These are phyloP conservation scores for Aplidium turbinatum DNA, from an alignment of 23 tunicate genomes.

Conservation along the genomic window DNA sequence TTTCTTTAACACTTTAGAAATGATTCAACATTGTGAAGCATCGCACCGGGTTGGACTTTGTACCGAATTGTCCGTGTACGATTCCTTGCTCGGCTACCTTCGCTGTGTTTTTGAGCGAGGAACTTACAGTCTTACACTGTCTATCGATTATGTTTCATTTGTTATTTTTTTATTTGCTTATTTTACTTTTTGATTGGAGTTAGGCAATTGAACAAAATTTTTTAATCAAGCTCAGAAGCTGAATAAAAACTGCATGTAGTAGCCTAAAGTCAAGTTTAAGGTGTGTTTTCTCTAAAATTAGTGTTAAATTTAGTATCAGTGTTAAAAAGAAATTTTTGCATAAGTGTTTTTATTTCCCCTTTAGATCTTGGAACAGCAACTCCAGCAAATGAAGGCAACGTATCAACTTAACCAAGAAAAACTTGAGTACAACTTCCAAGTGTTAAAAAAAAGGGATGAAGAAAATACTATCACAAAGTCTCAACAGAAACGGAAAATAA, in stretches of 20 bases:
- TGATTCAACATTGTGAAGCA: too few relatives aligned
- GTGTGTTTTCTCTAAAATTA: too few relatives aligned
- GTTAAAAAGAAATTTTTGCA: neutral
- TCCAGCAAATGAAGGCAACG: slow-evolving; percentile 97
- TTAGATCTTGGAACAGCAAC: slow-evolving; percentile 93
- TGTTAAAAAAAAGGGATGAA: slow-evolving; percentile 93
- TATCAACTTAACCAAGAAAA: slow-evolving; percentile 98
- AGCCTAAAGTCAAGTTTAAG: too few relatives aligned
- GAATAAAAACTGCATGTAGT: neutral
- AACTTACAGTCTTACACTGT: too few relatives aligned
- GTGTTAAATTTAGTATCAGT: neutral
- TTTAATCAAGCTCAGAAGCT: neutral
- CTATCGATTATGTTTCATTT: too few relatives aligned
- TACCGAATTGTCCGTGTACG: too few relatives aligned
- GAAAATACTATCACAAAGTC: slow-evolving; percentile 96
- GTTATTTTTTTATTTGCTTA: too few relatives aligned
- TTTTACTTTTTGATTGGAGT: neutral
- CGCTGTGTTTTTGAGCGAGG: too few relatives aligned
- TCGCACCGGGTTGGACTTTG: too few relatives aligned
- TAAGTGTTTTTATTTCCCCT: neutral
- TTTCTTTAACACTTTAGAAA: too few relatives aligned
- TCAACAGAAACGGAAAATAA: slow-evolving; percentile 93
- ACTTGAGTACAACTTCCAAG: slow-evolving; percentile 91
- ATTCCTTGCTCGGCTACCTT: too few relatives aligned
- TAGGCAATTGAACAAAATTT: neutral